Conservation (phyloP, 2,888 invertebrate species). For the Myathropa florea region DNA sequence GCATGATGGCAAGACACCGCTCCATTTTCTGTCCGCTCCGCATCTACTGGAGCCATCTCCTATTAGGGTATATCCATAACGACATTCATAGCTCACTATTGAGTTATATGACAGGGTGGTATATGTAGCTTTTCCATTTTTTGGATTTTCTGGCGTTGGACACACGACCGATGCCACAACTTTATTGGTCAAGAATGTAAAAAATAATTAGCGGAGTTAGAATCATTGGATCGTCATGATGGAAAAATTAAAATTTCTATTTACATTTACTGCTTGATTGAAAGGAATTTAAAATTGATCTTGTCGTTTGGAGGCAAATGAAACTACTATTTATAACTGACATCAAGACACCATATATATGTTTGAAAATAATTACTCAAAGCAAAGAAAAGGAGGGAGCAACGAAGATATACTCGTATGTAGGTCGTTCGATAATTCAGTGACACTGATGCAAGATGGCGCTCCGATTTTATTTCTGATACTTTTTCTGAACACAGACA, state of each 20-base stretch:
- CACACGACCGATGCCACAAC: constrained; percentile 97
- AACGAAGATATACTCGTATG: too few relatives aligned
- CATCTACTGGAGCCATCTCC: constrained; percentile 95
- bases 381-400: too few relatives aligned
- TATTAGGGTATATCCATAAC: constrained; percentile 94
- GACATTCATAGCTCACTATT: constrained; percentile 96
- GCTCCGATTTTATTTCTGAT: too few relatives aligned
- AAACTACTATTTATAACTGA: too few relatives aligned
- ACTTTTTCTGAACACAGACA: too few relatives aligned
- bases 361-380: too few relatives aligned
- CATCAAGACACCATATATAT: too few relatives aligned
- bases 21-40: constrained; percentile 97
- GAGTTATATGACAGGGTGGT: constrained; percentile 97
- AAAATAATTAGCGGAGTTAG: constrained; percentile 5
- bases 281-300: background rate
- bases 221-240: background rate
- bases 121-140: constrained; percentile 95
- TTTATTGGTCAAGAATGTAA: constrained; percentile 74
- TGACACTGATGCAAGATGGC: too few relatives aligned
- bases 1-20: constrained; percentile 93
- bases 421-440: too few relatives aligned
- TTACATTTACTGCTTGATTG: background rate
- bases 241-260: constrained; percentile 6
- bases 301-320: background rate
- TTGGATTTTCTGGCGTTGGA: constrained; percentile 93